These are phyloP conservation scores for Cyanoderma ruficeps DNA, from an alignment of 2,113 vertebrate species.

Conservation along the genomic window DNA sequence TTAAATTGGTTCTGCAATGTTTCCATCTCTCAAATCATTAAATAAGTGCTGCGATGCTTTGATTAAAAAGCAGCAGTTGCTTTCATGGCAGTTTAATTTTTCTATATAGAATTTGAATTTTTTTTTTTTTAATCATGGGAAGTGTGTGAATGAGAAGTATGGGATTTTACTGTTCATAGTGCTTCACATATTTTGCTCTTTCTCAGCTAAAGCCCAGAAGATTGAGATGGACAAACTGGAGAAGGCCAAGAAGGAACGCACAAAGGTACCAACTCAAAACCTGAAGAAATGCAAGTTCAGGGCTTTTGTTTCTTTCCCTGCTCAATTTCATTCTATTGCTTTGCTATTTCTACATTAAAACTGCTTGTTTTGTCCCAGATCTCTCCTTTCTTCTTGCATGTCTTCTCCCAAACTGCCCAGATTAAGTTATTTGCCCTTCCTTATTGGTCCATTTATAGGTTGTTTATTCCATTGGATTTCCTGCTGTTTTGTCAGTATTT, in stretches of 20 bases:
- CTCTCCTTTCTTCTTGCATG: neutral
- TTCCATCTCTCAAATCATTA: neutral
- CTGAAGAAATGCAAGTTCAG: neutral
- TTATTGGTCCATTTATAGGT: neutral
- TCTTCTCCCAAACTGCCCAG: neutral
- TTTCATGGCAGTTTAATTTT: neutral
- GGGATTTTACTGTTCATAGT: neutral
- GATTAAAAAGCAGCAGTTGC: neutral
- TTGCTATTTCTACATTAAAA: neutral
- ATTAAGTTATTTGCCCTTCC: neutral
- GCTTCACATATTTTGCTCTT: neutral
- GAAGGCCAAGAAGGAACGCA: constrained; percentile 96
- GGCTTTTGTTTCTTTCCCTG: neutral
- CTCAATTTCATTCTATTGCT: neutral
- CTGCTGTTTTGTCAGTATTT: neutral
- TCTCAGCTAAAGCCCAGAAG: constrained; percentile 94
- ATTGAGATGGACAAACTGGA: constrained; percentile 98
- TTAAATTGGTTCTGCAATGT: neutral
- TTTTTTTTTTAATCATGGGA: neutral
- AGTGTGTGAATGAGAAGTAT: neutral
- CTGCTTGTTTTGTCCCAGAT: neutral
- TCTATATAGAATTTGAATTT: neutral
- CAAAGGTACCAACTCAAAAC: constrained; percentile 81
- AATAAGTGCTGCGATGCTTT: neutral
- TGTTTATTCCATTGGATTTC: neutral